phyloP scores from a whole-genome alignment of 2,113 vertebrate species.

The Callorhinus ursinus region DNA sequence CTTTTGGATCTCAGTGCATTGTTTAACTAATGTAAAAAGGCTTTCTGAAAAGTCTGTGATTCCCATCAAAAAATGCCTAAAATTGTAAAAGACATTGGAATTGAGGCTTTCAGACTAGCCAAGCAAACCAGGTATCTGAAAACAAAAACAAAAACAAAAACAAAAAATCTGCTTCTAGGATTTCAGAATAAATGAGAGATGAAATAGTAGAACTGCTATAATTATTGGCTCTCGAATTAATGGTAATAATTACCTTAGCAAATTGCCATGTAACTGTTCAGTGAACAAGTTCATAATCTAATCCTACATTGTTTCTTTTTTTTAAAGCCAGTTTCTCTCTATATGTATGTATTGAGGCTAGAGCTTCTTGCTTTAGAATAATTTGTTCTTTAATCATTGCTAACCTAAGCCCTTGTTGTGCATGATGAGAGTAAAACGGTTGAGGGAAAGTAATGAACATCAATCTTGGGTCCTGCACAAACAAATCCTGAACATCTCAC shows the following conservation, averaged over 20 bases:
- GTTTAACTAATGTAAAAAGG: neutral
- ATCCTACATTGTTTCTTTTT: conserved; percentile 69
- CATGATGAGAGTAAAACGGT: conserved; percentile 65
- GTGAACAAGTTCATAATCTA: conserved; percentile 80
- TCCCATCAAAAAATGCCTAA: neutral
- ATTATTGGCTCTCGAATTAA: conserved; percentile 76
- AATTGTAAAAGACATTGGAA: conserved; percentile 60
- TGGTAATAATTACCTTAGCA: conserved; percentile 79
- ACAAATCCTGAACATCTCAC: conserved; percentile 7
- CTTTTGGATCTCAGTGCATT: neutral
- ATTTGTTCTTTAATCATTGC: conserved; percentile 73
- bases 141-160: neutral
- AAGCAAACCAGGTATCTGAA: conserved; percentile 15
- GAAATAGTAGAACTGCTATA: conserved; percentile 74
- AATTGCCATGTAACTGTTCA: conserved; percentile 80
- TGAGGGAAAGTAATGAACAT: conserved; percentile 64
- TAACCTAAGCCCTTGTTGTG: conserved; percentile 68
- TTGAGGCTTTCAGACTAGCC: conserved; percentile 37
- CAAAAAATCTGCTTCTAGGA: neutral
- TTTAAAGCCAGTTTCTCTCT: conserved; percentile 62
- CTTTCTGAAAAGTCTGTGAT: neutral
- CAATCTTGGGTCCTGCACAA: conserved; percentile 41
- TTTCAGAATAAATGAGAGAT: conserved; percentile 72
- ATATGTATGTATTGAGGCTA: conserved; percentile 65
- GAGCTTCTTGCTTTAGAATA: conserved; percentile 72